Conservation (phyloP, 2,797 vertebrate species). For the Anas bernieri region DNA sequence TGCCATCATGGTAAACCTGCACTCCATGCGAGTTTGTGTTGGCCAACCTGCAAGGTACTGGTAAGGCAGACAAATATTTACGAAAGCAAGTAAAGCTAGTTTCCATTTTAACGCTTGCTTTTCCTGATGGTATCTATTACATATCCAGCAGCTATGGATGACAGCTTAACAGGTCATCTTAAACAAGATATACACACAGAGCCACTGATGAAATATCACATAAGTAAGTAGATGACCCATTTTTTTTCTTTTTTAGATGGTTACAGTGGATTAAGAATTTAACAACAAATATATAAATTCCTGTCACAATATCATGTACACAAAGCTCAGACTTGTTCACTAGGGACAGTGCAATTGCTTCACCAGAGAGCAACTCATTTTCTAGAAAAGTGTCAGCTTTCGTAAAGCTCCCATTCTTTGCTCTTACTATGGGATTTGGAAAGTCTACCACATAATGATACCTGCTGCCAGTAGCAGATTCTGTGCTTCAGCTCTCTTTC, state of each 20-base stretch:
- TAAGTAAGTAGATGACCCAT: neutral
- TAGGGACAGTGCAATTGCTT: neutral
- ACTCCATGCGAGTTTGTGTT: neutral
- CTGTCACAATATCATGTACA: neutral
- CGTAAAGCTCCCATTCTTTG: neutral
- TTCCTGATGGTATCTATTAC: neutral
- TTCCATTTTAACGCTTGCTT: neutral
- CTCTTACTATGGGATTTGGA: neutral
- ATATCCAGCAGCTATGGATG: conserved; percentile 42
- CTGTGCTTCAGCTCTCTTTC: neutral
- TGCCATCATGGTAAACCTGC: neutral
- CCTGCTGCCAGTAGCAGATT: neutral
- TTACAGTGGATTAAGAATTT: neutral
- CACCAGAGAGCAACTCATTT: neutral
- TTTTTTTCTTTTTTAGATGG: neutral
- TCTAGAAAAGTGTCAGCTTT: neutral
- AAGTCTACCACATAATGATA: neutral
- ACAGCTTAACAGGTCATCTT: conserved; percentile 29
- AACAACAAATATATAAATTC: neutral
- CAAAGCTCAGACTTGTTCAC: neutral
- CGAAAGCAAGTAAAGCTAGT: neutral
- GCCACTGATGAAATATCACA: neutral
- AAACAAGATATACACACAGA: neutral
- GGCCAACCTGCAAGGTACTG: neutral
- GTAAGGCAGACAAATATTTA: neutral